These are phyloP conservation scores for Pica pica DNA, from an alignment of 2,113 vertebrate genomes.

Conservation along the genomic window DNA sequence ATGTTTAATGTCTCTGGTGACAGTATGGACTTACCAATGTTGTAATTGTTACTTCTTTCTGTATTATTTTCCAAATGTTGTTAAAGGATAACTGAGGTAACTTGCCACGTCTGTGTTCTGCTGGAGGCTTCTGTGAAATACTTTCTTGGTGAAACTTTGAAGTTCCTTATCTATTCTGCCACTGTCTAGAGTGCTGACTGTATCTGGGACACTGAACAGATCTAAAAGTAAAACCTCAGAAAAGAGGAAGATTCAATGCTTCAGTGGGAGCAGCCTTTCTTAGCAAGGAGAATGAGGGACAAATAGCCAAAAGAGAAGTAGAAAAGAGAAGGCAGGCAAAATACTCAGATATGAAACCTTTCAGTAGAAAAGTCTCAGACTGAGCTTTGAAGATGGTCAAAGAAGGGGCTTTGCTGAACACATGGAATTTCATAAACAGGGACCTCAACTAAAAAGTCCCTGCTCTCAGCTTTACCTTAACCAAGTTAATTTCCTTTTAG, in stretches of 20 bases:
- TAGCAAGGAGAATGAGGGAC: not conserved
- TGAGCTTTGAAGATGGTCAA: not conserved
- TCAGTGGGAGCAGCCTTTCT: not conserved
- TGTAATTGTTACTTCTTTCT: not conserved
- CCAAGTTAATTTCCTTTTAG: not conserved
- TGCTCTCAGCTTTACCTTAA: not conserved
- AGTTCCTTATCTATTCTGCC: not conserved
- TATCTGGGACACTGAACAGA: not conserved
- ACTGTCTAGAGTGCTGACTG: not conserved
- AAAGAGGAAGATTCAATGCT: not conserved
- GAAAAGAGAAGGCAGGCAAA: not conserved
- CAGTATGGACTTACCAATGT: not conserved
- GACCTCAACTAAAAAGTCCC: not conserved
- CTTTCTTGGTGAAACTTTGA: not conserved
- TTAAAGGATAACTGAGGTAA: not conserved
- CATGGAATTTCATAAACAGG: not conserved
- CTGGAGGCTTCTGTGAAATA: not conserved
- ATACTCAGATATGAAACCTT: not conserved
- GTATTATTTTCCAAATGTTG: not conserved
- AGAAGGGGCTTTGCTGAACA: not conserved
- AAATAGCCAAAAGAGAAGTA: not conserved
- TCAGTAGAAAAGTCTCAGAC: not conserved
- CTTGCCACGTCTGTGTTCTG: not conserved
- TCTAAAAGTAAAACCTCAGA: not conserved
- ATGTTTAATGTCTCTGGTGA: not conserved